These are phyloP conservation scores for Ichneumon xanthorius DNA, from an alignment of 2,888 invertebrate genomes.

Conservation along the genomic window DNA sequence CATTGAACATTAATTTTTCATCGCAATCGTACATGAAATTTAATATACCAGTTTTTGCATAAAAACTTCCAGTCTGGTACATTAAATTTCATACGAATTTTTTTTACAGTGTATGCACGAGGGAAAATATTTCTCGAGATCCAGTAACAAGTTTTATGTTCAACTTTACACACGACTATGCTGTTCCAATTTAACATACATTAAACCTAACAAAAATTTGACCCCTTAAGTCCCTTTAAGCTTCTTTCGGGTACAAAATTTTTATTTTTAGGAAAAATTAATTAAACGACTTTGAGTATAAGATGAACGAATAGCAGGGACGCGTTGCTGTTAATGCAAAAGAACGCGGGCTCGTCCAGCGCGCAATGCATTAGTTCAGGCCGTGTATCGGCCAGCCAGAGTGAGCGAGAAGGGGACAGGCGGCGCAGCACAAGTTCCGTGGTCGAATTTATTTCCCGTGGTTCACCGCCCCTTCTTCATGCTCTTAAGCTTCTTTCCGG, in stretches of 20 bases:
- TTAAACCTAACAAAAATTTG: too few species aligned
- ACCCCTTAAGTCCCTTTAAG: too few species aligned
- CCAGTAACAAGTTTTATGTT: neutral
- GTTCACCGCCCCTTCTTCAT: neutral
- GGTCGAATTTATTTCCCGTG: conserved; percentile 64
- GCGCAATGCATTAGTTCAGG: neutral
- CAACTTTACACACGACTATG: neutral
- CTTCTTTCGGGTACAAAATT: conserved; percentile 12
- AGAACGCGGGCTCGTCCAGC: neutral
- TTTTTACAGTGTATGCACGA: too few species aligned
- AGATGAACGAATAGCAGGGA: neutral
- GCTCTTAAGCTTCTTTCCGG: too few species aligned
- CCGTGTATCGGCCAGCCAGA: neutral
- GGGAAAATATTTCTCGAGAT: neutral
- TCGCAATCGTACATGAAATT: too few species aligned
- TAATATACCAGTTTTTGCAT: too few species aligned
- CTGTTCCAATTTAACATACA: neutral
- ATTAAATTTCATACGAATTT: too few species aligned
- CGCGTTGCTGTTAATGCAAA: neutral
- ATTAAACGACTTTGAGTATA: neutral
- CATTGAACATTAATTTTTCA: too few species aligned
- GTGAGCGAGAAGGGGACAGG: neutral
- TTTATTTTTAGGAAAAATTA: neutral
- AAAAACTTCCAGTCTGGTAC: too few species aligned
- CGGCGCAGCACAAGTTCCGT: conserved; percentile 59